Evolutionary conservation across 1,140 invertebrate species (phyloP), one percentile per base, ranked within the genome.

Genomic region (Drosophila suzukii): DNA sequence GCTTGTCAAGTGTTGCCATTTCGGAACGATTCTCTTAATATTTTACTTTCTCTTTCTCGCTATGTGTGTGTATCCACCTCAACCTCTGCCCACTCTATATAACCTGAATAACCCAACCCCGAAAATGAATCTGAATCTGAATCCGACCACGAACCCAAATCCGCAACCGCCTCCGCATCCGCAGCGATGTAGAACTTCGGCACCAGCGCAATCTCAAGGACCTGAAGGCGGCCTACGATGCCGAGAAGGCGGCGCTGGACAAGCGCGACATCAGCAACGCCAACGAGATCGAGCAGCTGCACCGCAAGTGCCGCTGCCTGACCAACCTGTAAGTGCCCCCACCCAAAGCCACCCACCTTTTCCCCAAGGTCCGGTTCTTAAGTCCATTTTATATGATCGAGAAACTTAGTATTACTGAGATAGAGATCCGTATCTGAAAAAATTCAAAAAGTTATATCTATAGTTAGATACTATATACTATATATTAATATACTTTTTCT

Each of bases 251-350:
- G 61, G 78, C 90, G 32, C 66, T 92, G 63, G 90, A 92, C 53
- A 91, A 88, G 58, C 88, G 92, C 24, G 92, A 92, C 74, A 81
- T 92, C n/a, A 91, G 88, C 76, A 92, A 92, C 76, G 84, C 91
- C 43, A 93, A 93, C 77, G 92, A 93, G 63, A 93, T 94, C 36
- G 93, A 93, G 75, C 93, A 93, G 72, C 81, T 93, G 58, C 93
- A 94, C 78, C 86, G 92, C 59, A 94, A 93, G 75, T 93, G 93
- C 63, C 91, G 92, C 57, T 93, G 93, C 63, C 83, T 94, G 43
- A 93, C 93, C 13, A 94, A 94, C 91, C 78, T 94, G 93, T 94
- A 92, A 93, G 93, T 93, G 24, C 8, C 15, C 38, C 34, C 20
- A 39, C 11, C 39, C 30, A 39, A 32, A 34, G 27, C 36, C 32